A percentile compares a stretch with the other conserved stretches of the same genome.
Conservation (phyloP, 1,140 invertebrate genomes). For the Meteorus sp. region DNA sequence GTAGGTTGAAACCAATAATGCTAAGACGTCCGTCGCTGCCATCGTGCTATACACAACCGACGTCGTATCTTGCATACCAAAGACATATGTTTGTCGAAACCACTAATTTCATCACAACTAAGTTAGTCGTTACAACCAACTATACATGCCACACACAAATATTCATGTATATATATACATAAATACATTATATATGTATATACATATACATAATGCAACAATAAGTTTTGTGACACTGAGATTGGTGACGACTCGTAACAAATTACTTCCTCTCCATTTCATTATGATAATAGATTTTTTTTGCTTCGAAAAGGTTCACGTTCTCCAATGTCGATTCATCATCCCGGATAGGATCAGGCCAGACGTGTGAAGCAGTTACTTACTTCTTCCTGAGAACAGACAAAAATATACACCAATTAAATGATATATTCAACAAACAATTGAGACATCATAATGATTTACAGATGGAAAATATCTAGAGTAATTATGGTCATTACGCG, state of each 20-base stretch:
- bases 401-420: slow-evolving; percentile 47
- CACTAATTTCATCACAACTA: slow-evolving; percentile 49
- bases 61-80: slow-evolving; percentile 47
- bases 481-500: no score
- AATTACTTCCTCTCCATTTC: not conserved
- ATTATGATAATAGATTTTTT: not conserved
- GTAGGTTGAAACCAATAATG: slow-evolving; percentile 53
- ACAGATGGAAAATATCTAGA: not conserved
- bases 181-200: not conserved
- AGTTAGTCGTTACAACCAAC: slow-evolving; percentile 51
- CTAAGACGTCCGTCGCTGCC: slow-evolving; percentile 19
- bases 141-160: not conserved
- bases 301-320: slow-evolving; percentile 39
- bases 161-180: not conserved
- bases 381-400: slow-evolving; percentile 59
- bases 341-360: slow-evolving; percentile 9
- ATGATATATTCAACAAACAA: slow-evolving; percentile 32
- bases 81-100: slow-evolving; percentile 32
- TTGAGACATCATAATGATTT: not conserved
- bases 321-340: slow-evolving; percentile 29
- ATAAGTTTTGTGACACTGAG: not conserved
- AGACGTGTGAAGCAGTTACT: slow-evolving; percentile 41
- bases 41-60: slow-evolving; percentile 4
- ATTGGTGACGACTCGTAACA: slow-evolving; percentile 4
- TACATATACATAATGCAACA: not conserved